phyloP scores from a whole-genome alignment of 2,888 invertebrate genomes.

The Leptura quadrifasciata region DNA sequence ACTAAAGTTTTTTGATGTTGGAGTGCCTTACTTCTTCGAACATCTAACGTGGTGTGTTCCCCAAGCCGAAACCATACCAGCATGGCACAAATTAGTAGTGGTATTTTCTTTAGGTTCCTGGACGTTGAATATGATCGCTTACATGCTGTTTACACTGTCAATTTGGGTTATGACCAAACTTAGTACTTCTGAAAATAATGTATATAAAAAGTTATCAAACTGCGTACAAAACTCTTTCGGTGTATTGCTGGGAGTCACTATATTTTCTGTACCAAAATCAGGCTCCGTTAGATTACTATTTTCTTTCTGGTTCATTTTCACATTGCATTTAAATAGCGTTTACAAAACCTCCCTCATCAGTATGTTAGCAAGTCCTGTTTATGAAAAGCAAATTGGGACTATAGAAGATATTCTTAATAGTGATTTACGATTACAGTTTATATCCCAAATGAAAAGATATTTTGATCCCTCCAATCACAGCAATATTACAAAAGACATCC shows the following conservation, averaged over 20 bases:
- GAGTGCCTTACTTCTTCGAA: conserved; percentile 52
- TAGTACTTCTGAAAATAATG: background rate
- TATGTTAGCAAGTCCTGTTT: conserved; percentile 52
- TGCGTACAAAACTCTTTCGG: conserved; percentile 25
- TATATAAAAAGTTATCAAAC: background rate
- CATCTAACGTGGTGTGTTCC: conserved; percentile 56
- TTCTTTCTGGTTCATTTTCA: conserved; percentile 54
- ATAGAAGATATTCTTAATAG: conserved; percentile 47
- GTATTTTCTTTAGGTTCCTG: conserved; percentile 46
- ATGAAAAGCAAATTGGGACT: conserved; percentile 49
- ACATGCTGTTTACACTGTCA: background rate
- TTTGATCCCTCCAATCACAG: conserved; percentile 14
- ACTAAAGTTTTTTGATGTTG: conserved; percentile 49
- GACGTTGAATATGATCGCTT: conserved; percentile 11
- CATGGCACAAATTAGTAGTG: conserved; percentile 50
- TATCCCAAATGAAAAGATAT: conserved; percentile 41
- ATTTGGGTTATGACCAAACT: conserved; percentile 27
- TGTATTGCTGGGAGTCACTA: background rate
- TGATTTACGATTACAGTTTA: conserved; percentile 41
- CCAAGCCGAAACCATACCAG: conserved; percentile 46
- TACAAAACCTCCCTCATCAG: conserved; percentile 56
- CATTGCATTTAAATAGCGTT: conserved; percentile 46
- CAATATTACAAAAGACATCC: conserved; percentile 14
- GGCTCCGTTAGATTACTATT: conserved; percentile 5
- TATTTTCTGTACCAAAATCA: conserved; percentile 3